phyloP scores from a whole-genome alignment of 2,113 vertebrate genomes.

The Noctilio leporinus region DNA sequence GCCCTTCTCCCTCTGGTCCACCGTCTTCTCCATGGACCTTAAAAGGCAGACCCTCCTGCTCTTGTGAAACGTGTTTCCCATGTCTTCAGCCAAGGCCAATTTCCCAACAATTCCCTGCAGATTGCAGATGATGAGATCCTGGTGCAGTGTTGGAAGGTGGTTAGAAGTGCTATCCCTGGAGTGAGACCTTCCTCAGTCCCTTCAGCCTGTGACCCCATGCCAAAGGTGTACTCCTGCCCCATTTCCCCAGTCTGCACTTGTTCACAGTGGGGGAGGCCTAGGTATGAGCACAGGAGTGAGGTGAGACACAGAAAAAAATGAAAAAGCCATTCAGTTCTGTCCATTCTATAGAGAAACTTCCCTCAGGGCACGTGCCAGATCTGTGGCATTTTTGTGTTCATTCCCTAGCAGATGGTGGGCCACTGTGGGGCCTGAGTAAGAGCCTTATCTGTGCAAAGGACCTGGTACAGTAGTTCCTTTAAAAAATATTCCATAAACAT shows the following conservation, averaged over 20 bases:
- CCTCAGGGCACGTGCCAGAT: rapidly evolving
- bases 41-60: neutral
- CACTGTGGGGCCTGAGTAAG: neutral
- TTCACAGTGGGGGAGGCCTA: neutral
- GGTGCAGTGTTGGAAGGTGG: neutral
- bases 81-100: neutral
- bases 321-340: neutral
- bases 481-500: neutral
- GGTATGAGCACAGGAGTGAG: neutral
- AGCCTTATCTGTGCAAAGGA: neutral
- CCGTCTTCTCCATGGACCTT: neutral
- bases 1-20: neutral
- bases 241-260: neutral
- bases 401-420: neutral
- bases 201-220: neutral
- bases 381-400: neutral
- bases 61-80: neutral
- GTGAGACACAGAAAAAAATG: neutral
- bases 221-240: neutral
- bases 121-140: neutral
- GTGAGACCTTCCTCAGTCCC: neutral
- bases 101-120: neutral
- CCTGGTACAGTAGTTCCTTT: neutral
- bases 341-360: neutral
- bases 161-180: neutral